Evolutionary conservation across 92 coral and sea anemone species (phyloP).

Genomic region (Micromussa lordhowensis): DNA sequence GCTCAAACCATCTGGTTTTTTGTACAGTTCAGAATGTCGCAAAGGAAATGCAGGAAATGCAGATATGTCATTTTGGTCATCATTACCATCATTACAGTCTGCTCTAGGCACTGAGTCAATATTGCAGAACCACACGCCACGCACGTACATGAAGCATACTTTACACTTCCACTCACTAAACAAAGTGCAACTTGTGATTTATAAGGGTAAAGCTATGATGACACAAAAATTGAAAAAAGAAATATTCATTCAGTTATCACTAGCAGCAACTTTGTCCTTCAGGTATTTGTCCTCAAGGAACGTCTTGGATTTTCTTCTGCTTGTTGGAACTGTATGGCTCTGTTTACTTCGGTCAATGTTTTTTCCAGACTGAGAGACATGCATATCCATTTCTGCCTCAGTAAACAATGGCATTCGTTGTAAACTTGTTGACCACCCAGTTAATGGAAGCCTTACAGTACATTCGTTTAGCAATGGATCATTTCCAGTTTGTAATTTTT

Average conservation of each 20-base stretch:
- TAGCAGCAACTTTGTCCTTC: slow-evolving; percentile 45
- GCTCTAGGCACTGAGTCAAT: slow-evolving; percentile 56
- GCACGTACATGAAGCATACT: slow-evolving; percentile 50
- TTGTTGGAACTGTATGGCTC: slow-evolving; percentile 63
- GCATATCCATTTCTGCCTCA: slow-evolving; percentile 44
- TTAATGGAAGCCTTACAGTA: slow-evolving; percentile 23
- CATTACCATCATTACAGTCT: slow-evolving; percentile 1
- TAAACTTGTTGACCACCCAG: slow-evolving; percentile 39
- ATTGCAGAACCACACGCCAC: slow-evolving; percentile 57
- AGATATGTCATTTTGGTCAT: neutral
- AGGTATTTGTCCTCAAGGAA: slow-evolving; percentile 71
- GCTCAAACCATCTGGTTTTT: slow-evolving; percentile 18
- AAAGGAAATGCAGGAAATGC: slow-evolving; percentile 56
- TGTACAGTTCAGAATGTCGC: slow-evolving; percentile 28
- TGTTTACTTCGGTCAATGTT: slow-evolving; percentile 32
- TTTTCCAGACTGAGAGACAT: slow-evolving; percentile 50
- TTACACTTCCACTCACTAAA: slow-evolving; percentile 53
- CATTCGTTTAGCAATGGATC: neutral
- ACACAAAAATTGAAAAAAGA: slow-evolving; percentile 55
- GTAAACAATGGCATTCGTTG: slow-evolving; percentile 39
- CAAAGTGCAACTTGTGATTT: slow-evolving; percentile 65
- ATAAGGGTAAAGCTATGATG: slow-evolving; percentile 61
- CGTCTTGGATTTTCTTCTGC: slow-evolving; percentile 67
- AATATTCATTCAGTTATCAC: slow-evolving; percentile 47
- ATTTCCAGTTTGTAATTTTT: slow-evolving; percentile 2